Percentiles rank a stretch among this genome's conserved stretches.
These are phyloP conservation scores for Julus scandinavius DNA, from an alignment of 2,888 invertebrate genomes.

Conservation along the genomic window DNA sequence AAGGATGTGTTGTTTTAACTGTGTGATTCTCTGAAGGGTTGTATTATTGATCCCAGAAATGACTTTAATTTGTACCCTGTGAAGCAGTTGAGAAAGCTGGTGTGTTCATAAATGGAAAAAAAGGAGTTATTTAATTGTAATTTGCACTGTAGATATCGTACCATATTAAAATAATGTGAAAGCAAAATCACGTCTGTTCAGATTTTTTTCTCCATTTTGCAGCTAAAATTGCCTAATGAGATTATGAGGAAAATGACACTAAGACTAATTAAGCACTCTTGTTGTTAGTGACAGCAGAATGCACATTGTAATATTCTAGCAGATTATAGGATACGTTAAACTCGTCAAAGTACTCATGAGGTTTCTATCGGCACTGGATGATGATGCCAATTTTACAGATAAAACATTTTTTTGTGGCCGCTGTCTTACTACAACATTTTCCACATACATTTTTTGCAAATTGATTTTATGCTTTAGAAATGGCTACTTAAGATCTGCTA, in stretches of 20 bases:
- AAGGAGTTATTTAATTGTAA: conserved; percentile 12
- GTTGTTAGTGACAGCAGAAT: not conserved
- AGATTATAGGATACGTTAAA: not conserved
- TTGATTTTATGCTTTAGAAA: no score
- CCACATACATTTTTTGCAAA: no score
- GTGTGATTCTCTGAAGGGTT: conserved; percentile 12
- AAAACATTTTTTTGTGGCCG: no score
- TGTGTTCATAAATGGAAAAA: conserved; percentile 12
- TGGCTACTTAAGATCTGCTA: no score
- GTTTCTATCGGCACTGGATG: no score
- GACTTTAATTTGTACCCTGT: conserved; percentile 27
- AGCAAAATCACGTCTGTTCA: not conserved
- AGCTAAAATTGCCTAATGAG: not conserved
- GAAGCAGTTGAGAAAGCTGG: not conserved
- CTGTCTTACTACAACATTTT: no score
- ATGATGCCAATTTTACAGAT: no score
- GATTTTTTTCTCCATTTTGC: not conserved
- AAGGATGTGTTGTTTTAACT: not conserved
- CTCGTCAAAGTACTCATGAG: not conserved
- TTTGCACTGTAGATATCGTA: conserved; percentile 33
- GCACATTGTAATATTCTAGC: not conserved
- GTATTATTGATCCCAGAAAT: not conserved
- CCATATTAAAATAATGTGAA: conserved; percentile 27
- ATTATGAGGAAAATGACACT: not conserved
- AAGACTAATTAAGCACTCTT: not conserved